Percentiles rank a stretch among this genome's conserved stretches.
These are phyloP conservation scores for Chaetura pelagica DNA, from an alignment of 2,113 vertebrate genomes.

Conservation along the genomic window DNA sequence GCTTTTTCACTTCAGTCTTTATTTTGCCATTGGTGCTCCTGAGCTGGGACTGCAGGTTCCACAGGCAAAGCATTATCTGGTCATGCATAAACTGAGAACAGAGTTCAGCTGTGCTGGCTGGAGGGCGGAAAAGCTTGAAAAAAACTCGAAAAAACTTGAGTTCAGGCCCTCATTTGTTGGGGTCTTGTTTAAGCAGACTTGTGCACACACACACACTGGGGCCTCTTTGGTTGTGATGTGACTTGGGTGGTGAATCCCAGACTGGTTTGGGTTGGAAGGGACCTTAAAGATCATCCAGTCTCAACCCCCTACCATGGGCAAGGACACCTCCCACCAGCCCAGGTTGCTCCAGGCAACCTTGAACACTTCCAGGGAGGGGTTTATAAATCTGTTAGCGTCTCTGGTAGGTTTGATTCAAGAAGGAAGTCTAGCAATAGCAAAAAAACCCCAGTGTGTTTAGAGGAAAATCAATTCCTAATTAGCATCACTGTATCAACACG, in stretches of 20 bases:
- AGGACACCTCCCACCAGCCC: too few relatives aligned
- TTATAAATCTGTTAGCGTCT: too few relatives aligned
- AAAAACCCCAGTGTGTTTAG: neutral
- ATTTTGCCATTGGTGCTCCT: neutral
- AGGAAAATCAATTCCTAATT: neutral
- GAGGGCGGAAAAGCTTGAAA: neutral
- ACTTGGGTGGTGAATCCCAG: neutral
- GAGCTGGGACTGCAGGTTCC: neutral
- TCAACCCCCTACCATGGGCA: too few relatives aligned
- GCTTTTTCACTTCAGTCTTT: neutral
- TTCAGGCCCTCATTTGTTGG: neutral
- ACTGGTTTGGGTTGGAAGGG: too few relatives aligned
- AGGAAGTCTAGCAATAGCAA: neutral
- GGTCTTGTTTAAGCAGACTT: neutral
- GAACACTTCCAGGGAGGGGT: too few relatives aligned
- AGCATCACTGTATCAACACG: neutral
- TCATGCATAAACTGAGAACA: neutral
- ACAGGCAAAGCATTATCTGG: rapidly evolving
- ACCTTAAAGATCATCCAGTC: too few relatives aligned
- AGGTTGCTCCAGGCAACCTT: too few relatives aligned
- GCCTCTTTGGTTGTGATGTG: neutral
- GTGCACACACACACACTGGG: rapidly evolving
- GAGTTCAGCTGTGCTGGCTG: neutral
- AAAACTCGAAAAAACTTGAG: too few relatives aligned
- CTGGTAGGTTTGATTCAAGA: neutral